These are phyloP conservation scores for Eulimnadia texana DNA, from an alignment of 1,140 invertebrate species.

Conservation along the genomic window DNA sequence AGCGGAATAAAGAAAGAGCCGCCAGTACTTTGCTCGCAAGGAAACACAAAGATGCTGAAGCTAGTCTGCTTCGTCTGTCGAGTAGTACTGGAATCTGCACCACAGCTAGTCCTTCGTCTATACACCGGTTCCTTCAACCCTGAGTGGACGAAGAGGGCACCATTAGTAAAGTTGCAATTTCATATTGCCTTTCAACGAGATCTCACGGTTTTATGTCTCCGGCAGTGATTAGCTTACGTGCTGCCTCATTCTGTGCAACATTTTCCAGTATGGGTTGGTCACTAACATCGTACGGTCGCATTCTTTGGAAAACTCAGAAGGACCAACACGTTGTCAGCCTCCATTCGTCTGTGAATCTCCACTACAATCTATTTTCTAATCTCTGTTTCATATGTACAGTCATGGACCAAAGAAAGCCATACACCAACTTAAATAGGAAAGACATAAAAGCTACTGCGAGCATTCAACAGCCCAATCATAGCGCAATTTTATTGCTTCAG, in stretches of 20 bases:
- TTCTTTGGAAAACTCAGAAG: conserved; percentile 52
- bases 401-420: no score
- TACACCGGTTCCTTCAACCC: conserved; percentile 44
- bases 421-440: no score
- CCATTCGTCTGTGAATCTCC: conserved; percentile 47
- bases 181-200: conserved; percentile 17
- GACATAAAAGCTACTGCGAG: no score
- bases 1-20: conserved; percentile 33
- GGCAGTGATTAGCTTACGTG: conserved; percentile 29
- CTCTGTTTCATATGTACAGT: conserved; percentile 59
- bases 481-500: no score
- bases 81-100: conserved; percentile 84
- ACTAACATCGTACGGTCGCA: conserved; percentile 66
- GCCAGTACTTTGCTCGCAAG: conserved; percentile 55
- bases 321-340: conserved; percentile 53
- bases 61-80: conserved; percentile 69
- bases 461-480: no score
- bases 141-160: conserved; percentile 16
- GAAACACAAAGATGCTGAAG: conserved; percentile 69
- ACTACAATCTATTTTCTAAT: conserved; percentile 66
- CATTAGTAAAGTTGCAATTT: conserved; percentile 28
- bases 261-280: conserved; percentile 69
- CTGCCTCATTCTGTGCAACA: conserved; percentile 51
- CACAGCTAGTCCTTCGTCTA: conserved; percentile 70
- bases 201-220: conserved; percentile 13